Conservation (phyloP, 2,888 invertebrate species). For the Tachina fera region DNA sequence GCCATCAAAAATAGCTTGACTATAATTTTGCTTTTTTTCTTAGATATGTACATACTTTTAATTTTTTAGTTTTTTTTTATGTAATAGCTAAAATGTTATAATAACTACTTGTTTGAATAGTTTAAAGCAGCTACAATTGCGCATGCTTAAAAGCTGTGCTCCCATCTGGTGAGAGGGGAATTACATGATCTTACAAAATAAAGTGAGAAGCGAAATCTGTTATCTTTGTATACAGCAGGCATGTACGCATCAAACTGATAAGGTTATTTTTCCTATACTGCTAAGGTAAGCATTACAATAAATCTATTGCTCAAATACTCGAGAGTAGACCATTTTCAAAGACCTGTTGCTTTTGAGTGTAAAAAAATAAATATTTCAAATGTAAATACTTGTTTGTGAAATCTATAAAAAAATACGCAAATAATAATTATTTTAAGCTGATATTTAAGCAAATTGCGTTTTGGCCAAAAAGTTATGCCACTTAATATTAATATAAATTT, state of each 20-base stretch:
- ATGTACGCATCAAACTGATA: not conserved
- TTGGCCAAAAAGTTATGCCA: no score
- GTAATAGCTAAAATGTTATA: slow-evolving; percentile 21
- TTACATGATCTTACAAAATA: not conserved
- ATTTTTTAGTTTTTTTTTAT: not conserved
- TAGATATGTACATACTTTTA: slow-evolving; percentile 13
- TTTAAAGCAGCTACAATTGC: not conserved
- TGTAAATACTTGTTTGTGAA: no score
- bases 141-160: slow-evolving; percentile 5
- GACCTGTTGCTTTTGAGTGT: no score
- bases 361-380: no score
- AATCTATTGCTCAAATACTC: no score
- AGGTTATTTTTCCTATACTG: not conserved
- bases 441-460: no score
- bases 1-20: not conserved
- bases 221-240: not conserved
- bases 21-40: not conserved
- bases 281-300: no score
- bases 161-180: not conserved
- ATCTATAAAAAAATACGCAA: no score
- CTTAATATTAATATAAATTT: no score
- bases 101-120: not conserved
- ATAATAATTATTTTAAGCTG: no score
- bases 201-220: slow-evolving; percentile 5
- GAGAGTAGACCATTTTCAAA: no score